Percentiles rank a stretch among this genome's conserved stretches.
phyloP scores from a whole-genome alignment of 2,888 invertebrate species.

The Dinocampus coccinellae region DNA sequence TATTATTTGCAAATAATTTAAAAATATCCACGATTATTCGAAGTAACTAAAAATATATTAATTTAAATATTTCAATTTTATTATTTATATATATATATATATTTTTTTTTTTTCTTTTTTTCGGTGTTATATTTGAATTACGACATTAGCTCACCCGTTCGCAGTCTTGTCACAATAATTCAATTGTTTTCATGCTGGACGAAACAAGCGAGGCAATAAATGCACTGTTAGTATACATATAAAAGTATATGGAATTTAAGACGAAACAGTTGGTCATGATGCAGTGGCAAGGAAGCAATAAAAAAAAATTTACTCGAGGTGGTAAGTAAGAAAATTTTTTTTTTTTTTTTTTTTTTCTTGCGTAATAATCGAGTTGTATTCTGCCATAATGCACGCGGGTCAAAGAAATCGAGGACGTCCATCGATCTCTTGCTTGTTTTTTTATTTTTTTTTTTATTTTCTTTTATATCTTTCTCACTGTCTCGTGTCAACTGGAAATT shows the following conservation, averaged over 20 bases:
- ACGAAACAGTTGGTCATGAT: background rate
- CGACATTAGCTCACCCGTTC: background rate
- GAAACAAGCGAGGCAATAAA: conserved; percentile 3
- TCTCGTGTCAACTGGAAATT: conserved; percentile 5
- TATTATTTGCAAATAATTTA: too few relatives aligned
- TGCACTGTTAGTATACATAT: background rate
- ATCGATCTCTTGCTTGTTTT: conserved; percentile 40
- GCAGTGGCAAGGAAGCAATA: conserved; percentile 5
- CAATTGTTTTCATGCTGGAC: conserved; percentile 20
- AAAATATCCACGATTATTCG: too few relatives aligned
- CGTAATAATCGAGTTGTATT: conserved; percentile 2
- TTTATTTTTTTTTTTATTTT: background rate
- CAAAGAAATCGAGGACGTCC: conserved; percentile 49
- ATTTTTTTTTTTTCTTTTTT: background rate
- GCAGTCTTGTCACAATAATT: conserved; percentile 21
- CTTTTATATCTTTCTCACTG: background rate
- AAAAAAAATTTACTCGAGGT: conserved; percentile 14
- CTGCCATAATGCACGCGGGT: conserved; percentile 36
- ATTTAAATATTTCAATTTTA: too few relatives aligned
- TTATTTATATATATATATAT: background rate
- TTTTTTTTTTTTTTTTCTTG: conserved; percentile 25
- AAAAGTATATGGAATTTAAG: background rate
- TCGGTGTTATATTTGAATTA: background rate
- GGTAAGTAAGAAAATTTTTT: conserved; percentile 18
- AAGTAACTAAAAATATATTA: too few relatives aligned